These are phyloP conservation scores for Pogonus chalceus DNA, from an alignment of 1,140 invertebrate species.

Conservation along the genomic window DNA sequence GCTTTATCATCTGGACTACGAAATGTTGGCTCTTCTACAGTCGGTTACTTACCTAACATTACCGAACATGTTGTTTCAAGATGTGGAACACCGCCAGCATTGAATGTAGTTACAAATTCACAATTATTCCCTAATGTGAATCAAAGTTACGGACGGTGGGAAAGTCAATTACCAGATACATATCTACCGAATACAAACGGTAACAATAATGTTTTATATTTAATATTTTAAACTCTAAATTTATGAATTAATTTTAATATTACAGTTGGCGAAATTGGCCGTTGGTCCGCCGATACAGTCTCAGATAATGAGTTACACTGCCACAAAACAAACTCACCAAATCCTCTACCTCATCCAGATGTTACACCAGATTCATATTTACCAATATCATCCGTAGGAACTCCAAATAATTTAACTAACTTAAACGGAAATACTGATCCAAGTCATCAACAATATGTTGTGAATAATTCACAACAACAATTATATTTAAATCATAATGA, in stretches of 20 bases:
- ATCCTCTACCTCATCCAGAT: slow-evolving; percentile 63
- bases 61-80: slow-evolving; percentile 50
- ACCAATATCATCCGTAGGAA: slow-evolving; percentile 39
- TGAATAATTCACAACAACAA: not conserved
- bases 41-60: slow-evolving; percentile 63
- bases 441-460: not conserved
- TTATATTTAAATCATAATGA: not conserved
- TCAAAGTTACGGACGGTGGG: slow-evolving; percentile 58
- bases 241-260: slow-evolving; percentile 13
- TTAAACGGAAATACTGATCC: slow-evolving; percentile 8
- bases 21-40: slow-evolving; percentile 39
- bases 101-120: slow-evolving; percentile 59
- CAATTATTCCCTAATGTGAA: slow-evolving; percentile 58
- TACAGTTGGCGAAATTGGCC: slow-evolving; percentile 48
- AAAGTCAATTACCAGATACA: slow-evolving; percentile 54
- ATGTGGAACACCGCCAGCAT: slow-evolving; percentile 44
- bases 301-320: slow-evolving; percentile 59
- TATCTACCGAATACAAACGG: slow-evolving; percentile 43
- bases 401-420: slow-evolving; percentile 44
- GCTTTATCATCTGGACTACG: slow-evolving; percentile 6
- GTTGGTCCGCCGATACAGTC: slow-evolving; percentile 68
- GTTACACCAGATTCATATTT: slow-evolving; percentile 49
- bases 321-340: slow-evolving; percentile 56
- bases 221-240: slow-evolving; percentile 6
- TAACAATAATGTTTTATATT: slow-evolving; percentile 13